Evolutionary conservation across 1,140 invertebrate species (phyloP), one percentile per base, ranked within the genome.

Genomic region (Neodiprion lecontei): DNA sequence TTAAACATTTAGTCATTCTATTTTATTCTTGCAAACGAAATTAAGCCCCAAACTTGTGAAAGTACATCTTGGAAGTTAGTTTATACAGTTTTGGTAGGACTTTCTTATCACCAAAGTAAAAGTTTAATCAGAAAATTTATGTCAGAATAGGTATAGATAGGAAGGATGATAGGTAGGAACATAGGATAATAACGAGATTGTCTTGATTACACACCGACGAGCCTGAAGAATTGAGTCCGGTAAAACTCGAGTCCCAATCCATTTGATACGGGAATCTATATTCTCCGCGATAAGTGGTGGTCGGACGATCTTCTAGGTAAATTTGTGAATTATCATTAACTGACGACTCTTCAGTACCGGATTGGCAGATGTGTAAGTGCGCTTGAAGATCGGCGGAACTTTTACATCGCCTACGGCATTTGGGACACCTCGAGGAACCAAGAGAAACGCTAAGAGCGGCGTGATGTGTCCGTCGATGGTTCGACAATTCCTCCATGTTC

Each of bases 341-440:
- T 66, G 72, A 71, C 70, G 70, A 75, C 69, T 81, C 81, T 80
- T 89, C 90, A 76, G 84, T 89, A 75, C 87, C 88, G 82, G 89
- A 88, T 21, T 87, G 82, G 83, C 95, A 96, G 17, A 90, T 91
- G 84, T 92, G 91, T 80, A 95, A 87, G 82, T 97, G 95, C 72
- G 91, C 86, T 72, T 92, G 88, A 11, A 96, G 89, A 88, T 96
- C 95, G 4, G 91, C 89, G 69, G 93, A 94, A 14, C 93, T 94
- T 85, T 96, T 96, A 83, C 95, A 96, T 75, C 94, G 90, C 81
- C 95, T 94, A 73, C 95, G 91, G 82, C 95, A 97, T 80, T 94
- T 93, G 83, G 96, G 94, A 84, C 96, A 97, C 69, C 95, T 90
- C n/a, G 92, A 93, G 10, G 94, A 94, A n/a, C 92, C 91, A 74